Base-by-base conservation (phyloP, 2,888 invertebrate species). In the Hyles lineata region DNA sequence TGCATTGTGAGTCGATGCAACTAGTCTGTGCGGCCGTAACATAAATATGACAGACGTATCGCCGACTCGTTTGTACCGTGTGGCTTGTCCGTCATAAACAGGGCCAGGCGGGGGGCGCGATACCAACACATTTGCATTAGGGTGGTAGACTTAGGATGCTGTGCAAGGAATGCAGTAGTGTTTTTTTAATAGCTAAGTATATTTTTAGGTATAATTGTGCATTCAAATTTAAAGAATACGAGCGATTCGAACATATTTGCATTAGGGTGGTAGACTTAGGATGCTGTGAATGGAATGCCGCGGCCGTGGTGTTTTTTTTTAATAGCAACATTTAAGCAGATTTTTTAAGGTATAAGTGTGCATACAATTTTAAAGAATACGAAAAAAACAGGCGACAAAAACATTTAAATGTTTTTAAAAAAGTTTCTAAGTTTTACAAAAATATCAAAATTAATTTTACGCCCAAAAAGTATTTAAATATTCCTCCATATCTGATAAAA, bases 31-130 rank as follows among this genome's bases (percentile, higher is more conserved):
- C 76, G 61, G 83, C 85, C 83, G 84, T 89, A 89, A 86, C 89
- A 89, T 90, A 91, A 90, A 90, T 82, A 79, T 82, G 72, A 72
- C 78, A 85, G 87, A 89, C 88, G 89, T 84, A 87, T 86, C 86
- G 82, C 81, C 43, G 78, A 73, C 50, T 74, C 76, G 79, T 80
- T 79, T 80, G 83, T 76, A 78, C 84, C 83, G 77, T 77, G 82
- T 87, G 89, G 87, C 90, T 70, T 69, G 70, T 78, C 78, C 74
- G 79, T 81, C 80, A 78, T 81, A 81, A 81, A 81, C 60, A 76
- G 77, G 74, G 59, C 80, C 71, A 78, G 35, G 78, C 80, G 74
- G 80, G 80, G 80, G 80, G 80, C 72, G 75, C 70, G 80, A 81
- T 81, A 81, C 76, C 59, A 72, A 43, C n/a, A 71, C 75, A 77